Base-by-base conservation (phyloP, 2,113 vertebrate genomes). In the Nettapus auritus region DNA sequence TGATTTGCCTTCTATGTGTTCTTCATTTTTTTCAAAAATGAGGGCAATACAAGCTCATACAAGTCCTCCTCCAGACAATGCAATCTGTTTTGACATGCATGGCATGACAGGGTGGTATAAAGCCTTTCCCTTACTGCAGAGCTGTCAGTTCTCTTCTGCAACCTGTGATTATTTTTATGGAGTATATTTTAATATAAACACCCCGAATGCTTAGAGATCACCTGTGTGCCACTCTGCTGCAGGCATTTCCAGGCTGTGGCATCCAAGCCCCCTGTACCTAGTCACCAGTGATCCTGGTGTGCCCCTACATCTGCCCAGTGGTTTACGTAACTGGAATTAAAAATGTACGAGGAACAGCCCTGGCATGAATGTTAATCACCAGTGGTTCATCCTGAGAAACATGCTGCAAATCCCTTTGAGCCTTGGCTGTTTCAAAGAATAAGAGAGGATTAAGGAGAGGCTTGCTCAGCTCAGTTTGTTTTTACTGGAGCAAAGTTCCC, bases 381-480 rank as follows among this genome's bases (percentile, higher is more conserved):
- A 28, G 23, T 5, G n/a, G 63, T 92, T 63, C 88, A 74, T 46
- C 76, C 93, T 86, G 77, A 67, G 80, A 69, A 86, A 74, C 73
- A 12, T 3, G 48, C 85, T 63, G 78, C 63, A 69, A 85, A 80
- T 67, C 75, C 86, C 67, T 34, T 29, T 13, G 31, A 86, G 88
- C 86, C 63, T 50, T 23, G 74, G 42, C 73, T 46, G 20, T 55
- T 86, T 63, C 86, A 63, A 66, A 67, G 56, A 81, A 53, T 34
- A 25, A 76, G 75, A 20, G 67, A 67, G 73, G 88, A 90, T 88
- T 67, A 67, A 73, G 78, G 86, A 63, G 40, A 38, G 50, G 36
- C 93, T 87, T 44, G 36, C 71, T 74, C 67, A 44, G 70, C 83
- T 78, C 44, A 31, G 50, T 52, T 60, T 29, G 9, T 38, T 64